Conservation (phyloP, 2,888 invertebrate genomes). For the Patella caerulea region DNA sequence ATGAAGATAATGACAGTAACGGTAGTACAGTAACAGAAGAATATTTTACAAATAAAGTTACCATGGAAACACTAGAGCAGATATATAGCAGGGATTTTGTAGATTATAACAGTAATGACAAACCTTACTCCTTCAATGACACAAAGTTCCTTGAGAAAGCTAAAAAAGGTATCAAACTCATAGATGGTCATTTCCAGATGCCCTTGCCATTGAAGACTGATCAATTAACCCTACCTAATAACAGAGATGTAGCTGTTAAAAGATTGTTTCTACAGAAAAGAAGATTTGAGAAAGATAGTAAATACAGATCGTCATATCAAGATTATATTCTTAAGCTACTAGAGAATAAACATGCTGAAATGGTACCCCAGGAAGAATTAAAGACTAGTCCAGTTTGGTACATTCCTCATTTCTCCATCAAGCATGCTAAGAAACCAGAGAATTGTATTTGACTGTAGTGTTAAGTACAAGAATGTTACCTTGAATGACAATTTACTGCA, state of each 20-base stretch:
- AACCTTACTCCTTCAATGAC: constrained; percentile 11
- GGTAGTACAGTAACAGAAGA: neutral
- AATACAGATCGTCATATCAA: constrained; percentile 18
- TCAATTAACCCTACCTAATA: neutral
- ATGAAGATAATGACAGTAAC: neutral
- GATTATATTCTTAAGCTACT: constrained; percentile 24
- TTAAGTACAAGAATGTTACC: constrained; percentile 12
- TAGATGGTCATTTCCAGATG: neutral
- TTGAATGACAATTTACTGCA: constrained; percentile 23
- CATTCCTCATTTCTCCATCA: constrained; percentile 23
- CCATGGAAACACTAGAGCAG: neutral
- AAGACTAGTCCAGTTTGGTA: constrained; percentile 20
- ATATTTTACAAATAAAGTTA: neutral
- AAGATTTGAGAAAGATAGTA: constrained; percentile 2
- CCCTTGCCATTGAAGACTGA: constrained; percentile 5
- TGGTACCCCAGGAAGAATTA: neutral
- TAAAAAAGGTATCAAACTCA: neutral
- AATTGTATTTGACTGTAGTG: constrained; percentile 22
- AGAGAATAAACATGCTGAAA: constrained; percentile 2
- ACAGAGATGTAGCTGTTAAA: constrained; percentile 7
- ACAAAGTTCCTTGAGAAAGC: constrained; percentile 14
- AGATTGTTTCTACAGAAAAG: neutral
- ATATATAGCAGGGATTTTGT: constrained; percentile 13
- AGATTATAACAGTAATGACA: neutral
- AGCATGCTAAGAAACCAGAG: constrained; percentile 28